Conservation (phyloP, 2,113 vertebrate genomes). For the Erythrolamprus reginae region DNA sequence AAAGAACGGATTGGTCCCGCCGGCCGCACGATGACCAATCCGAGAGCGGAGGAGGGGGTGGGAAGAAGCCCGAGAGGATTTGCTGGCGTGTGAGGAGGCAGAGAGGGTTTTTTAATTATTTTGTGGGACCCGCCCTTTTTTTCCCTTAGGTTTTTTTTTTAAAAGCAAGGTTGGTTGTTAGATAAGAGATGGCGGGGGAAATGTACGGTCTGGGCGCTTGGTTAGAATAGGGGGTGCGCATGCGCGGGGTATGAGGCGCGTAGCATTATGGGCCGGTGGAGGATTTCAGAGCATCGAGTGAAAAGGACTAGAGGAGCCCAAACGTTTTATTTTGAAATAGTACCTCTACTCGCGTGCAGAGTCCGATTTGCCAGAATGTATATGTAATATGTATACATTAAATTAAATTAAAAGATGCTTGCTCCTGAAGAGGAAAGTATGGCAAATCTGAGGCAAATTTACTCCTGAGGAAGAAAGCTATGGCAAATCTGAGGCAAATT, state of each 20-base stretch:
- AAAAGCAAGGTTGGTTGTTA: conserved; percentile 15
- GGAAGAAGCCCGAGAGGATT: not conserved
- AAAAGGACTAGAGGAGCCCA: conserved; percentile 53
- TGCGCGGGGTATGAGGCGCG: not conserved
- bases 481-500: too few relatives aligned
- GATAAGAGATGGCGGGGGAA: not conserved
- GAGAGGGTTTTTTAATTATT: not conserved
- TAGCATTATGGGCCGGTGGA: conserved; percentile 43
- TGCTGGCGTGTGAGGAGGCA: not conserved
- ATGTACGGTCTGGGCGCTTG: too few relatives aligned
- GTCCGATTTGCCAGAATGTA: not conserved
- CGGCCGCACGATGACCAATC: conserved; percentile 25
- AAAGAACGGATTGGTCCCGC: not conserved
- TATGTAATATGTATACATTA: not conserved
- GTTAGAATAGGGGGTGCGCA: not conserved
- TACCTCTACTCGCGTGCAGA: not conserved
- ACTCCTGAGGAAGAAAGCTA: too few relatives aligned
- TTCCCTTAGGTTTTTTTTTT: not conserved
- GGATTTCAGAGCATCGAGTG: conserved; percentile 39
- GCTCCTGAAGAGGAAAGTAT: too few relatives aligned
- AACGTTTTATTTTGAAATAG: not conserved
- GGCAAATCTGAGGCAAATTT: too few relatives aligned
- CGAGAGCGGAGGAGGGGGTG: not conserved
- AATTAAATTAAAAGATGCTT: too few relatives aligned
- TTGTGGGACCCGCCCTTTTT: not conserved